Evolutionary conservation across 2,888 invertebrate species (phyloP), one percentile per base, ranked within the genome.

Genomic region (Phortica magna): DNA sequence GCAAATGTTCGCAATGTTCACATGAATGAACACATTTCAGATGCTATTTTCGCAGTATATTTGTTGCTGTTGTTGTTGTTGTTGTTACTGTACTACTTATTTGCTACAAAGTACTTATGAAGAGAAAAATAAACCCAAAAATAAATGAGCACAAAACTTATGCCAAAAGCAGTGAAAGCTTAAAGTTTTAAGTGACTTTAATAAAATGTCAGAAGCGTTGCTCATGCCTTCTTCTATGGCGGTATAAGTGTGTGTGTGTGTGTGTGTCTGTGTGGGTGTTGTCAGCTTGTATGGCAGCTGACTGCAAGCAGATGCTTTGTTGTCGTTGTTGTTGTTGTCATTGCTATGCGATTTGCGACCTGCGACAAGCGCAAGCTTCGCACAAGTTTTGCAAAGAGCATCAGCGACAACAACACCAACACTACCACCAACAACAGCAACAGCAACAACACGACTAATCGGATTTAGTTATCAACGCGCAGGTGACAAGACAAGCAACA

Each of bases 381-480:
- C 22, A 61, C 61, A 43, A 42, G 68, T 68, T 31, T 31, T 53
- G 70, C 55, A 71, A 71, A 71, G 70, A 53, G 70, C 70, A 43
- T 48, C 70, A 65, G n/a, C 31, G 14, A 41, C 65, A 43, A 10
- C 43, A 43, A 43, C n/a, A n/a, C n/a, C n/a, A n/a, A n/a, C n/a
- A n/a, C n/a, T n/a, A n/a, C n/a, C n/a, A n/a, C n/a, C 31, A 31
- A 41, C 65, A 71, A 55, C 14, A 53, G 53, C 70, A 43, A n/a
- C 55, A 31, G 14, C 48, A 43, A 55, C 70, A 71, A 55, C 70
- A 71, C 31, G 84, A 83, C 79, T 89, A 88, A 88, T 87, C 88
- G 88, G 88, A 88, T 88, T 88, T 87, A 82, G 84, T 88, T 84
- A 84, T 88, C 88, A 87, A 81, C 77, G 77, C 77, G 73, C 88